Evolutionary conservation across 2,797 vertebrate species (phyloP).

Genomic region (Furcifer pardalis): DNA sequence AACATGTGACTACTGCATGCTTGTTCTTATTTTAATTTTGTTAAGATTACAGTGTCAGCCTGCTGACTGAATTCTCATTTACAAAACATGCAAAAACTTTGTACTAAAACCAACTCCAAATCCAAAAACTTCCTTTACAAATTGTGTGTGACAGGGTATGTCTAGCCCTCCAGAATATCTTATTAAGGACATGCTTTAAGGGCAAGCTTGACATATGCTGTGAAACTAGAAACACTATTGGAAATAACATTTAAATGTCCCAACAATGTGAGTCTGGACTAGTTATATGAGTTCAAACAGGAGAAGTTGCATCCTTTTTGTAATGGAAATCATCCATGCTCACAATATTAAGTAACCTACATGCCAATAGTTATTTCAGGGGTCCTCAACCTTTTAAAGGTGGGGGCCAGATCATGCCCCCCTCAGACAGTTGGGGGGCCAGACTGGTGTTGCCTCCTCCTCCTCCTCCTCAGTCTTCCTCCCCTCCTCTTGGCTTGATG

Average conservation of each 20-base stretch:
- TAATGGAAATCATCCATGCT: neutral
- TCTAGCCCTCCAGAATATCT: neutral
- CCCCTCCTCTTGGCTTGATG: too few relatives aligned
- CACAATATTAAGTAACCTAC: neutral
- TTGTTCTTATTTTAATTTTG: neutral
- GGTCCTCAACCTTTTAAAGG: too few relatives aligned
- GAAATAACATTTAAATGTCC: neutral
- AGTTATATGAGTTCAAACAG: neutral
- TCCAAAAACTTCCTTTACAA: neutral
- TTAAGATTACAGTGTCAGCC: neutral
- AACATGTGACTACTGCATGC: neutral
- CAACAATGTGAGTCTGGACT: neutral
- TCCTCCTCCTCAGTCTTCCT: too few relatives aligned
- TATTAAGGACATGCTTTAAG: slow-evolving; percentile 39
- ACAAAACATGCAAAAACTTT: neutral
- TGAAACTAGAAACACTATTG: slow-evolving; percentile 38
- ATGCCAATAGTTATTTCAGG: too few relatives aligned
- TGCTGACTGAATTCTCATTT: neutral
- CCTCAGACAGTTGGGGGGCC: too few relatives aligned
- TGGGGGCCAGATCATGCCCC: too few relatives aligned
- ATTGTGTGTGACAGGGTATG: neutral
- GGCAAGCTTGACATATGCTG: slow-evolving; percentile 44
- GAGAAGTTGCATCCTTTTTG: neutral
- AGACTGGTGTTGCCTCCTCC: too few relatives aligned
- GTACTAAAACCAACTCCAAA: neutral